Percentiles rank a stretch among this genome's conserved stretches.
Conservation (phyloP, 2,888 invertebrate species). For the Orthonevra nobilis region DNA sequence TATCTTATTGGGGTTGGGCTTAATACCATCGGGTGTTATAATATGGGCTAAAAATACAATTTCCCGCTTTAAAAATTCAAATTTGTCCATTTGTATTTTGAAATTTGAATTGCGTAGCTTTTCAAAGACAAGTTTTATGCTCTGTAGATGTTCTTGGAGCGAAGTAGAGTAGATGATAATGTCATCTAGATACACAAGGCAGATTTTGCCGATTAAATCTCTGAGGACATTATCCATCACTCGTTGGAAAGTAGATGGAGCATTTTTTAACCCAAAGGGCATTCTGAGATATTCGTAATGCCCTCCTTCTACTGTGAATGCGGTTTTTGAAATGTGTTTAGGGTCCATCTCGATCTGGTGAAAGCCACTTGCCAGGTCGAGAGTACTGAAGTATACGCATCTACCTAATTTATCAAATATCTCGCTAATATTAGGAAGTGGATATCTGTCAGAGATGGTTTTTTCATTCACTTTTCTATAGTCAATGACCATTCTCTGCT, state of each 20-base stretch:
- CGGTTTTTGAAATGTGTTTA: conserved; percentile 39
- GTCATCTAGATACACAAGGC: conserved; percentile 10
- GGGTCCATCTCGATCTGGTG: conserved; percentile 49
- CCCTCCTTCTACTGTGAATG: too few species aligned
- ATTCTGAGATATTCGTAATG: too few species aligned
- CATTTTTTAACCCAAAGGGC: conserved; percentile 16
- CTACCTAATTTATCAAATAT: conserved; percentile 53
- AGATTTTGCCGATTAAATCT: conserved; percentile 1
- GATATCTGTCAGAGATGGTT: conserved; percentile 8
- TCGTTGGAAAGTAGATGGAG: conserved; percentile 11
- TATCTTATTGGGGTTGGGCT: conserved; percentile 7
- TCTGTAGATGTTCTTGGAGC: conserved; percentile 15
- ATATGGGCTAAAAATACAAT: conserved; percentile 9
- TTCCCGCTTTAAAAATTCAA: conserved; percentile 9
- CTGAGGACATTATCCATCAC: conserved; percentile 24
- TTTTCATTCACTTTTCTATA: conserved; percentile 18
- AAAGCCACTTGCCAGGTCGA: conserved; percentile 54
- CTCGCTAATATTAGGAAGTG: conserved; percentile 35
- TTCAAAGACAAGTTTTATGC: conserved; percentile 66
- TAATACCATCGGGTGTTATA: too few species aligned
- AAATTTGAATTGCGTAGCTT: conserved; percentile 68
- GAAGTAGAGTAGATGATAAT: conserved; percentile 20
- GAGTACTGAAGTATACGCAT: conserved; percentile 33
- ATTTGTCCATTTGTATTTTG: conserved; percentile 70
- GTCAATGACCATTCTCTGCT: conserved; percentile 5